Conservation (phyloP, 2,888 invertebrate species). For the Automeris io region DNA sequence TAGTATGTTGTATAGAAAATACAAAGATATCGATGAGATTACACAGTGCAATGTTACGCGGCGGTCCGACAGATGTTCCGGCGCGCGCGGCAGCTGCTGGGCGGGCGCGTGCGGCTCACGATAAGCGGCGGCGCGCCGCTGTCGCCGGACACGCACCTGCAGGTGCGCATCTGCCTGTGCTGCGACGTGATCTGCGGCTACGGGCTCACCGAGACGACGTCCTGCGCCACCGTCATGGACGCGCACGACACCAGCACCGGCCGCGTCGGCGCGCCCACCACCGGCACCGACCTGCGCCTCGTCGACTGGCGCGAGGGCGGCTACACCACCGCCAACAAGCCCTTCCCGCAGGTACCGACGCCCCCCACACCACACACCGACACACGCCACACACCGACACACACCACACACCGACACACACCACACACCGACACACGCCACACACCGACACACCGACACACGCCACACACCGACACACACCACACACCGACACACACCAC, state of each 20-base stretch:
- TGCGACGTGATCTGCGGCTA: slow-evolving; percentile 95
- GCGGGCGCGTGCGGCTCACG: slow-evolving; percentile 92
- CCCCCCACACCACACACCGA: slow-evolving; percentile 68
- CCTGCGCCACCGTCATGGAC: slow-evolving; percentile 93
- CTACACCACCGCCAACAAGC: slow-evolving; percentile 83
- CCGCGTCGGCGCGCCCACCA: slow-evolving; percentile 91
- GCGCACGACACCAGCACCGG: slow-evolving; percentile 80
- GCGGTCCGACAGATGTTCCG: slow-evolving; percentile 64
- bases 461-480: no score
- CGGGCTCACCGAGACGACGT: slow-evolving; percentile 97
- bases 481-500: no score
- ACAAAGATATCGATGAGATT: no score
- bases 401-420: no score
- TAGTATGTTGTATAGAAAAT: no score
- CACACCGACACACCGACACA: not conserved
- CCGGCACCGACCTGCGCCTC: slow-evolving; percentile 88
- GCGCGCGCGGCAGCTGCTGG: slow-evolving; percentile 83
- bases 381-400: slow-evolving; percentile 77
- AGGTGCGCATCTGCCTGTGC: slow-evolving; percentile 89
- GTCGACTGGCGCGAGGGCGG: slow-evolving; percentile 88
- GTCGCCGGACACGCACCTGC: slow-evolving; percentile 95
- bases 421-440: no score
- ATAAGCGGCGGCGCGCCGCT: slow-evolving; percentile 97
- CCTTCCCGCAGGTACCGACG: slow-evolving; percentile 78
- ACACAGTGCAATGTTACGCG: no score